Evolutionary conservation across 92 coral and sea anemone species (phyloP).

Genomic region (Ricordea florida): DNA sequence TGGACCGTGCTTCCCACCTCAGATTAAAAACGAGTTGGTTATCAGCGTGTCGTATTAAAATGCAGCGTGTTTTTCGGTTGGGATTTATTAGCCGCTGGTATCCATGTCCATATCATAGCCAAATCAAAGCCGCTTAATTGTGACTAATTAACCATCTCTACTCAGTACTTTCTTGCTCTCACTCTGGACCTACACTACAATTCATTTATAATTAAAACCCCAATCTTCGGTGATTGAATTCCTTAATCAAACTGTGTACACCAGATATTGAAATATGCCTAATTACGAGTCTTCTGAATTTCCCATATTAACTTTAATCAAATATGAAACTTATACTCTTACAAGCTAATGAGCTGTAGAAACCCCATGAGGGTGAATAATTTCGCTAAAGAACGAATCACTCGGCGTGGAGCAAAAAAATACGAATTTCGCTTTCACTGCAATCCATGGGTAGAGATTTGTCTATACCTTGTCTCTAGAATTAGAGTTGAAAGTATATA

Average conservation of each 20-base stretch:
- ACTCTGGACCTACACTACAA: slow-evolving; percentile 17
- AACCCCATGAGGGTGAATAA: slow-evolving; percentile 16
- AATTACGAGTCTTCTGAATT: slow-evolving; percentile 56
- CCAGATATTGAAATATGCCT: slow-evolving; percentile 57
- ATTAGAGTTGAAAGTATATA: neutral
- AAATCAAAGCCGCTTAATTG: slow-evolving; percentile 50
- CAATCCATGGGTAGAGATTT: neutral
- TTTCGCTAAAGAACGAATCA: neutral
- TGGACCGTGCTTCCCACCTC: neutral
- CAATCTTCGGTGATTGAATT: slow-evolving; percentile 34
- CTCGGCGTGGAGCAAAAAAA: no score
- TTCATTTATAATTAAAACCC: slow-evolving; percentile 53
- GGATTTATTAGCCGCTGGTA: slow-evolving; percentile 34
- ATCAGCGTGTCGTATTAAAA: slow-evolving; percentile 8
- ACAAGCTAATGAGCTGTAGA: slow-evolving; percentile 37
- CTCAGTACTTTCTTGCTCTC: neutral
- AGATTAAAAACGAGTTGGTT: neutral
- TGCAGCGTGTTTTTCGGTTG: slow-evolving; percentile 16
- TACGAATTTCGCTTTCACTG: neutral
- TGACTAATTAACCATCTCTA: slow-evolving; percentile 29
- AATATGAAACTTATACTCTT: slow-evolving; percentile 70
- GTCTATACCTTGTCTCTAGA: neutral
- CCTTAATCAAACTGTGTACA: slow-evolving; percentile 24
- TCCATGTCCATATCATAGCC: slow-evolving; percentile 59
- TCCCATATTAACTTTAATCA: slow-evolving; percentile 71